Conservation (phyloP, 1,140 invertebrate species). For the Solen grandis region DNA sequence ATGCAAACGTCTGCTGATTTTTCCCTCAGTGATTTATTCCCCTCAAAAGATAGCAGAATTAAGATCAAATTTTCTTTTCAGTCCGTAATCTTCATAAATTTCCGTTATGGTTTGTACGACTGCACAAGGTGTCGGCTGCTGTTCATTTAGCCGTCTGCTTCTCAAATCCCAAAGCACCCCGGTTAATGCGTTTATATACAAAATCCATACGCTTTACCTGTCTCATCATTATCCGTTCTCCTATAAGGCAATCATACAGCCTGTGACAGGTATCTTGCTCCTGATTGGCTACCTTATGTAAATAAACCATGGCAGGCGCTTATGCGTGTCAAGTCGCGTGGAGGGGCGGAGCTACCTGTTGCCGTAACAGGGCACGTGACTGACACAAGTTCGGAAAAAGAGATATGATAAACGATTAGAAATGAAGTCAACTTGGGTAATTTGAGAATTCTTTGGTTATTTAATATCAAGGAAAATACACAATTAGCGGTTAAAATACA, state of each 20-base stretch:
- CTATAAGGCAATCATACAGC: slow-evolving; percentile 2
- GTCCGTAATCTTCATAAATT: neutral
- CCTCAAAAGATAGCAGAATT: neutral
- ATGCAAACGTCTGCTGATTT: no score
- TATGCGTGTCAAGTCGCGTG: slow-evolving; percentile 54
- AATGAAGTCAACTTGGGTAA: no score
- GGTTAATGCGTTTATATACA: slow-evolving; percentile 24
- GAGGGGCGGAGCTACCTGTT: slow-evolving; percentile 44
- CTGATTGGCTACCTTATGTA: slow-evolving; percentile 34
- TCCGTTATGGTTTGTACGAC: neutral
- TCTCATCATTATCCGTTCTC: slow-evolving; percentile 3
- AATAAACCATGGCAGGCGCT: slow-evolving; percentile 56
- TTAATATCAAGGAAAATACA: no score
- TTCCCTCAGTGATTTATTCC: neutral
- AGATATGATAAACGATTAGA: no score
- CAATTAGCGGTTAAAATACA: no score
- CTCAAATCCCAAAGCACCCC: neutral
- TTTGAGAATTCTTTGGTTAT: no score
- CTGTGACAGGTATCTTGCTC: slow-evolving; percentile 35
- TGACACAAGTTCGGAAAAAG: neutral
- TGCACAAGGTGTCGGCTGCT: neutral
- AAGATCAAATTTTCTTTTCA: neutral
- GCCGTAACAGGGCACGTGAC: slow-evolving; percentile 50
- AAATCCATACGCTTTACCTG: neutral
- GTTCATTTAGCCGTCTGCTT: neutral